Conservation (phyloP, 2,113 vertebrate species). For the Tursiops truncatus region DNA sequence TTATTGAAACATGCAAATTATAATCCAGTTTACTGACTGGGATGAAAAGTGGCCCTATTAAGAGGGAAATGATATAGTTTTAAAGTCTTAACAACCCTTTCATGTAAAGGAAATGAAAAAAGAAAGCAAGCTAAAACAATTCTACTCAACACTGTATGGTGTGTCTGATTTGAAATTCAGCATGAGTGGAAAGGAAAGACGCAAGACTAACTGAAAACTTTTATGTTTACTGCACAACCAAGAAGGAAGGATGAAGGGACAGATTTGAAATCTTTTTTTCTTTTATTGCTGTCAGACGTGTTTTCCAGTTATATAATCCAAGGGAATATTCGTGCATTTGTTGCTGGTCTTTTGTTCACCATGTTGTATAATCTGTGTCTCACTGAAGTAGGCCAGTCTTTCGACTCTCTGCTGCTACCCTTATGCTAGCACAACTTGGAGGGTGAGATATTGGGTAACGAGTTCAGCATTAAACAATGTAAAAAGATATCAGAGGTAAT, state of each 20-base stretch:
- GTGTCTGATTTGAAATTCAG: neutral
- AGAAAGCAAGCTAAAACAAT: slow-evolving; percentile 17
- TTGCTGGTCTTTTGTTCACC: neutral
- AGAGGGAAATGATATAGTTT: neutral
- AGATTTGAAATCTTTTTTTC: neutral
- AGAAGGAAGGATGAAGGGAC: neutral
- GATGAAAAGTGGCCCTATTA: neutral
- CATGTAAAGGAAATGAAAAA: neutral
- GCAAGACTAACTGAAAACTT: neutral
- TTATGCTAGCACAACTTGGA: neutral
- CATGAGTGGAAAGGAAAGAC: neutral
- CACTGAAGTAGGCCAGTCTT: slow-evolving; percentile 44
- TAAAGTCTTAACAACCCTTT: neutral
- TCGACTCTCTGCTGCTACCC: neutral
- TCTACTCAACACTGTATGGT: neutral
- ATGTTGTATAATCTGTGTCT: slow-evolving; percentile 1
- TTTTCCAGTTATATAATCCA: slow-evolving; percentile 30
- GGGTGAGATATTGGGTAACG: neutral
- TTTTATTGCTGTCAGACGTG: neutral
- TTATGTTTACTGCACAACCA: neutral
- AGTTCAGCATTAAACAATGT: neutral
- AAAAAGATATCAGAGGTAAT: neutral
- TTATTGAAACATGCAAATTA: neutral
- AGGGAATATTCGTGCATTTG: neutral
- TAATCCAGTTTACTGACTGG: neutral